Evolutionary conservation across 2,888 invertebrate genomes (phyloP), one percentile per base, ranked within the genome.

Genomic region (Microdon myrmicae): DNA sequence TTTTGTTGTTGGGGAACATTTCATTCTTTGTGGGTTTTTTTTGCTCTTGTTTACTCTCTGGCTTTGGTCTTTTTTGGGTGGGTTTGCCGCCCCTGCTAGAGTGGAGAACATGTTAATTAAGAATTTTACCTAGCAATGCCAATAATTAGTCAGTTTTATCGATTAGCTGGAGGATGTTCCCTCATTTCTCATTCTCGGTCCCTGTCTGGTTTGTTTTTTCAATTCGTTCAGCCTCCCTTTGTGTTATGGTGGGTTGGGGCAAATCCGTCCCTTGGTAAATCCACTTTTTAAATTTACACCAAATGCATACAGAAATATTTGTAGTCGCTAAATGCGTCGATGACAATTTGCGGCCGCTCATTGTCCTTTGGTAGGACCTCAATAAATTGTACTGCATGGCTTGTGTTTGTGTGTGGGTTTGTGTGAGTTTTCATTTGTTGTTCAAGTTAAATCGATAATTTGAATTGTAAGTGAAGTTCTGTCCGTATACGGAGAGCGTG

Each of bases 141-240:
- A 71, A 70, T 71, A 71, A 71, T 71, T 71, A 71, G 71, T 71
- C 68, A 61, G 68, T 69, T 71, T 70, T 70, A 71, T 71, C 71
- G 71, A 71, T 71, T 71, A 70, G 70, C 71, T 69, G 48, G 54
- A 45, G 68, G 45, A 67, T 51, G 56, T 54, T 58, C 43, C 39
- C 64, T 53, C 51, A 45, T 58, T 58, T 25, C 37, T 43, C 41
- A 35, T 34, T 56, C 49, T 23, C 41, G n/a, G n/a, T 55, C 38
- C 23, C 28, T 49, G 25, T 26, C 23, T 38, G 32, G 35, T 13
- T 19, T n/a, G n/a, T n/a, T n/a, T n/a, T n/a, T n/a, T n/a, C n/a
- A n/a, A n/a, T n/a, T n/a, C n/a, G n/a, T n/a, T n/a, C n/a, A n/a
- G n/a, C n/a, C n/a, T n/a, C n/a, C n/a, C n/a, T n/a, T n/a, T n/a